A percentile compares a stretch with the other conserved stretches of the same genome.
Conservation (phyloP, 2,888 invertebrate genomes). For the Dryomyza anilis region DNA sequence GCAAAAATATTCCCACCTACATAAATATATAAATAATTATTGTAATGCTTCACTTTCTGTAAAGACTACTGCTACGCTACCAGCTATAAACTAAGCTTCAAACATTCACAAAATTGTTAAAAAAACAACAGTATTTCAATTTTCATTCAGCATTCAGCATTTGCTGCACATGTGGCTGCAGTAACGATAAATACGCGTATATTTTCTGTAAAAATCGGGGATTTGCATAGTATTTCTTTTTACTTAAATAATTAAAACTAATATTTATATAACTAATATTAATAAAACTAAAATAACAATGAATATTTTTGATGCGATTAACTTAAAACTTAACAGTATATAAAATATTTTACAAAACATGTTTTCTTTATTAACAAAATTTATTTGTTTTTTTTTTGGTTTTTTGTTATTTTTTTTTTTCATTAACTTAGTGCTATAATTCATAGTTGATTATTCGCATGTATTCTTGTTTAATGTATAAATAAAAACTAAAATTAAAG, state of each 20-base stretch:
- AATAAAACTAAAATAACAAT: constrained; percentile 19
- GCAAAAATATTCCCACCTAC: background rate
- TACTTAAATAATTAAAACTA: background rate
- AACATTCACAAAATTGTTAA: background rate
- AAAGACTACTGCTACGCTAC: background rate
- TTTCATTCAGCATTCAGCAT: constrained; percentile 15
- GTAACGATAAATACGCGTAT: background rate
- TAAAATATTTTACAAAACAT: background rate
- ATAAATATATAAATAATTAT: constrained; percentile 4
- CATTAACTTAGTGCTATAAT: background rate
- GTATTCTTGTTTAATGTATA: constrained; percentile 1
- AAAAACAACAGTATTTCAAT: constrained; percentile 9
- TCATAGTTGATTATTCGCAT: background rate
- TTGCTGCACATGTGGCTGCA: too few species aligned
- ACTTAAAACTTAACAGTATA: background rate
- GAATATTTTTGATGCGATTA: constrained; percentile 4
- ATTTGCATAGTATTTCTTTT: background rate
- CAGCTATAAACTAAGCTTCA: background rate
- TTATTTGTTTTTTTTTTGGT: background rate
- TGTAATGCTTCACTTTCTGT: background rate
- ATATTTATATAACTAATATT: background rate
- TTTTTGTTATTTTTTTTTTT: constrained; percentile 1
- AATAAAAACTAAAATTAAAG: constrained; percentile 36
- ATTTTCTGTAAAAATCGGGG: background rate
- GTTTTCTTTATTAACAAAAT: constrained; percentile 1